Conservation (phyloP, 2,797 vertebrate genomes). For the Clarias fuscus region DNA sequence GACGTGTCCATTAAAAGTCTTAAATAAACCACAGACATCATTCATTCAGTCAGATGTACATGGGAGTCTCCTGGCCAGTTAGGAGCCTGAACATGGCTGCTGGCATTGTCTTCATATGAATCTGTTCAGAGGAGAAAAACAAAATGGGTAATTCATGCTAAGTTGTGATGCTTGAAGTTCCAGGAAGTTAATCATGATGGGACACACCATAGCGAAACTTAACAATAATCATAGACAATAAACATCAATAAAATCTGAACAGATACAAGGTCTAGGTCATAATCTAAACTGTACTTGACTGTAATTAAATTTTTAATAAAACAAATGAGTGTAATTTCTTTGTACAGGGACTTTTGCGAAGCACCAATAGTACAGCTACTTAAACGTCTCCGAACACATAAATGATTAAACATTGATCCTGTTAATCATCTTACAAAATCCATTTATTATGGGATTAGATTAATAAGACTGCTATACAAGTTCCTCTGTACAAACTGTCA, state of each 20-base stretch:
- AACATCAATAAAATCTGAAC: neutral
- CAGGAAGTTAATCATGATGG: neutral
- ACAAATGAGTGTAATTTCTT: neutral
- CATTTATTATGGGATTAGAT: neutral
- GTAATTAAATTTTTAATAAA: neutral
- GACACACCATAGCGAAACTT: no score
- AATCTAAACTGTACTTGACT: neutral
- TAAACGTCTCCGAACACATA: neutral
- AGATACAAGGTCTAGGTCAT: neutral
- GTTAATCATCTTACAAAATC: neutral
- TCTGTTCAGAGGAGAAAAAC: conserved; percentile 71
- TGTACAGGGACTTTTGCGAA: neutral
- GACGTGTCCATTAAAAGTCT: conserved; percentile 23
- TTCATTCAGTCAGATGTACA: conserved; percentile 85
- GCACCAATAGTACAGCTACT: neutral
- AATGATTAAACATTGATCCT: neutral
- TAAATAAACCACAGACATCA: conserved; percentile 38
- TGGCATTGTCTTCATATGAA: conserved; percentile 99
- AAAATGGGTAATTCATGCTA: neutral
- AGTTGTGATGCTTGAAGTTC: neutral
- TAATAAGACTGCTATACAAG: neutral
- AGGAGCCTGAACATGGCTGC: conserved; percentile 99
- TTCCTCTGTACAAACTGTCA: neutral
- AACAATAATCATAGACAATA: neutral
- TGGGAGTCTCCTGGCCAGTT: conserved; percentile 95